Conservation (phyloP, 2,113 vertebrate species). For the Odontesthes bonariensis region DNA sequence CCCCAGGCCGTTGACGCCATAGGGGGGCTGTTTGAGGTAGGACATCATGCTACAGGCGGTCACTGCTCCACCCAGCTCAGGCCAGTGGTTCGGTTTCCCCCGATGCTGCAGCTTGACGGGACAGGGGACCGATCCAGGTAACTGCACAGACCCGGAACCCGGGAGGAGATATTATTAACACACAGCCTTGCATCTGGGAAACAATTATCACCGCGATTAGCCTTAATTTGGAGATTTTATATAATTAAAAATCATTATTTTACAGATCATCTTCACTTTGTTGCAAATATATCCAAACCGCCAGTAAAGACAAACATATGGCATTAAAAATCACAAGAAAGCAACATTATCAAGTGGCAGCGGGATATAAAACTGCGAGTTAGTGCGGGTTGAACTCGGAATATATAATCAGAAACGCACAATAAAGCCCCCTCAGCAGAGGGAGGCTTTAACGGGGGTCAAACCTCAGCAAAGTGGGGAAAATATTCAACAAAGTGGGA, state of each 20-base stretch:
- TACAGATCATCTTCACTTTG: too few species aligned
- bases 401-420: background rate
- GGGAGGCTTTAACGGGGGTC: conserved; percentile 12
- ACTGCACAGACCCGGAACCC: conserved; percentile 34
- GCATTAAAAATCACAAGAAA: background rate
- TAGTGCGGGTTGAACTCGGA: background rate
- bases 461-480: background rate
- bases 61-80: conserved; percentile 85
- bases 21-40: conserved; percentile 99
- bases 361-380: background rate
- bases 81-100: conserved; percentile 82
- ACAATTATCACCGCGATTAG: too few species aligned
- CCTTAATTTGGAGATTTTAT: too few species aligned
- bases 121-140: conserved; percentile 59
- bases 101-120: conserved; percentile 84
- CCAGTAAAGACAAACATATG: background rate
- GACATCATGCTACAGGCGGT: conserved; percentile 99
- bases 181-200: too few species aligned
- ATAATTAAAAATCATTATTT: too few species aligned
- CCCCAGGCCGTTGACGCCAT: conserved; percentile 97
- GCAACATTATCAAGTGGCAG: background rate
- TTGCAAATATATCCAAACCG: too few species aligned
- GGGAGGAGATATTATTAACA: background rate
- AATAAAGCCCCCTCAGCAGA: conserved; percentile 23
- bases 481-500: background rate